Evolutionary conservation across 1,140 invertebrate species (phyloP).

Genomic region (Drosophila bifasciata): DNA sequence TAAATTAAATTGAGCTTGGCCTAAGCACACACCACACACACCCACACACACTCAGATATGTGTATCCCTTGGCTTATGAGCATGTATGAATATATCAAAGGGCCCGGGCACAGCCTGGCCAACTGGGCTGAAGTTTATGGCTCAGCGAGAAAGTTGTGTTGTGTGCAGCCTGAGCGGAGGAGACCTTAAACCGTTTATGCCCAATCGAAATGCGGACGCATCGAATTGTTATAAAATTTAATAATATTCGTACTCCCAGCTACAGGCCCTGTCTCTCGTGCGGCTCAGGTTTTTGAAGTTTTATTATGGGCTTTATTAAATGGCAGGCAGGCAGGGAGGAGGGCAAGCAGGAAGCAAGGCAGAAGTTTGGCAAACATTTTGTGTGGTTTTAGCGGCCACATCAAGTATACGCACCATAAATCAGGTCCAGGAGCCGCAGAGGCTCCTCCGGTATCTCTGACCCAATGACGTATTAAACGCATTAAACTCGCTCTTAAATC

Average conservation of each 20-base stretch:
- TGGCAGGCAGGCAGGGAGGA: constrained; percentile 6
- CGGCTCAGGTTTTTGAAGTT: constrained; percentile 56
- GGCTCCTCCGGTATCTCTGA: constrained; percentile 38
- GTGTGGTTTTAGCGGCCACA: constrained; percentile 68
- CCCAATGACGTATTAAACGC: constrained; percentile 75
- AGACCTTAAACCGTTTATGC: constrained; percentile 67
- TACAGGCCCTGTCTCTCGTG: background rate
- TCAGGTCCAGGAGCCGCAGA: constrained; percentile 64
- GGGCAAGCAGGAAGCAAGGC: too few species aligned
- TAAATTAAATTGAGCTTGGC: constrained; percentile 75
- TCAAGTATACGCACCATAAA: constrained; percentile 80
- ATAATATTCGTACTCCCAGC: constrained; percentile 45
- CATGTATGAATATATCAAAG: constrained; percentile 43
- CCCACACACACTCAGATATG: background rate
- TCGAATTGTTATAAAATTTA: constrained; percentile 81
- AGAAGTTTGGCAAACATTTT: constrained; percentile 54
- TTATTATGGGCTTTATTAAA: constrained; percentile 54
- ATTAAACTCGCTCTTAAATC: constrained; percentile 76
- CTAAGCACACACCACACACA: constrained; percentile 16
- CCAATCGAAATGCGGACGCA: constrained; percentile 78
- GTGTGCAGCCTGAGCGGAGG: constrained; percentile 23
- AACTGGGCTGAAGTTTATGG: constrained; percentile 52
- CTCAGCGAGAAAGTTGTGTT: constrained; percentile 9
- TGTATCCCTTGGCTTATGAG: constrained; percentile 7
- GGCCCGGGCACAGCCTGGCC: constrained; percentile 5